Percentiles rank a stretch among this genome's conserved stretches.
These are phyloP conservation scores for Eristalis intricaria DNA, from an alignment of 2,888 invertebrate genomes.

Conservation along the genomic window DNA sequence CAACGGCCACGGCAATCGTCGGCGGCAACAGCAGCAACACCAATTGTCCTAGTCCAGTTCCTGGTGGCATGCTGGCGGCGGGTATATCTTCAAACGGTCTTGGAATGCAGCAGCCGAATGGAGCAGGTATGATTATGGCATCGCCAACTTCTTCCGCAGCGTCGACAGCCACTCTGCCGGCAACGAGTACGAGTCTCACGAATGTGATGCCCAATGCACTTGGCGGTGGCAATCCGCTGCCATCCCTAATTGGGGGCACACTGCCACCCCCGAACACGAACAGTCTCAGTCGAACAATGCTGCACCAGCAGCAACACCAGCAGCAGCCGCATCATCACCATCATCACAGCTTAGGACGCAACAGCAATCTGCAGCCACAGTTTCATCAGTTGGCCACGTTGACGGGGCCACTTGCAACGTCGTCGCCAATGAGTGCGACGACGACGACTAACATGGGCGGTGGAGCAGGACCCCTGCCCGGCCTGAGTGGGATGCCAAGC, in stretches of 20 bases:
- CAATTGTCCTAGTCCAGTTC: constrained; percentile 67
- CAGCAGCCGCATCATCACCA: constrained; percentile 70
- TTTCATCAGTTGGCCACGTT: constrained; percentile 63
- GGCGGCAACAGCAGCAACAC: constrained; percentile 74
- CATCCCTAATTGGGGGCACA: constrained; percentile 74
- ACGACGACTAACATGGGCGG: constrained; percentile 73
- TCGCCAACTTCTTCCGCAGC: constrained; percentile 78
- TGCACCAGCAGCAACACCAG: constrained; percentile 72
- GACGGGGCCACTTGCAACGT: constrained; percentile 29
- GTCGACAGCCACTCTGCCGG: constrained; percentile 77
- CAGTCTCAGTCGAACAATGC: constrained; percentile 66
- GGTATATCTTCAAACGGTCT: constrained; percentile 61
- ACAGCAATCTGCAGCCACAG: constrained; percentile 69
- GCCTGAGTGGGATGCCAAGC: constrained; percentile 60
- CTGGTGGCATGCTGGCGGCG: constrained; percentile 44
- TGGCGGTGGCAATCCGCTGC: constrained; percentile 66
- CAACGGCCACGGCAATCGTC: constrained; percentile 75
- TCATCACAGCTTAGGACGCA: constrained; percentile 70
- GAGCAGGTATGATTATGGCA: constrained; percentile 75
- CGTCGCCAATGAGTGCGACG: constrained; percentile 5
- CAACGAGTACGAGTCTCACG: constrained; percentile 71
- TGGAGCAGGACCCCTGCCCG: constrained; percentile 61
- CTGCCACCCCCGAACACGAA: constrained; percentile 72
- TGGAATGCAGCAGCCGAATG: constrained; percentile 52
- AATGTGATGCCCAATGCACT: constrained; percentile 74